A percentile compares a stretch with the other conserved stretches of the same genome.
phyloP scores from a whole-genome alignment of 1,140 invertebrate species.

The Drosophila mayri region DNA sequence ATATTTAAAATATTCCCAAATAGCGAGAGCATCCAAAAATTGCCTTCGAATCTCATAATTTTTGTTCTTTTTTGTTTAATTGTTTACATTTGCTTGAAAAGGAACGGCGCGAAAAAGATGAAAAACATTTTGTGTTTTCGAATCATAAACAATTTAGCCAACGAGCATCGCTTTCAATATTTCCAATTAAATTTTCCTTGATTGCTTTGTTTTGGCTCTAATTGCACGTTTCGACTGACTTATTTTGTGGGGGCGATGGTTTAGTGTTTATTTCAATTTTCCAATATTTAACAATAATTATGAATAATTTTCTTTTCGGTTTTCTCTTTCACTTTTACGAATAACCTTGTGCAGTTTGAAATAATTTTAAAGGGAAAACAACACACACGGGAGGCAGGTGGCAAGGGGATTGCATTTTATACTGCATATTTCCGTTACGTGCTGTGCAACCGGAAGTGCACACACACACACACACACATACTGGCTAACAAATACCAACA shows the following conservation, averaged over 20 bases:
- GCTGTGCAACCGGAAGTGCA: constrained; percentile 62
- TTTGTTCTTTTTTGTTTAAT: constrained; percentile 1
- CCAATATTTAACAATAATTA: constrained; percentile 24
- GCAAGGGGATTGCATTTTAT: constrained; percentile 14
- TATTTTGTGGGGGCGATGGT: constrained; percentile 27
- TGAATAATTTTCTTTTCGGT: neutral
- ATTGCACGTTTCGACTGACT: constrained; percentile 53
- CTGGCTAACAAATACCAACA: constrained; percentile 23
- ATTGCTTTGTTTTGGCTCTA: constrained; percentile 51
- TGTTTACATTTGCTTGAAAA: constrained; percentile 38
- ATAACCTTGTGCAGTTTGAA: constrained; percentile 46
- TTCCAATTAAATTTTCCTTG: constrained; percentile 34
- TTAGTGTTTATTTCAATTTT: constrained; percentile 20
- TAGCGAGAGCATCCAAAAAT: constrained; percentile 8
- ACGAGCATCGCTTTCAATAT: constrained; percentile 44
- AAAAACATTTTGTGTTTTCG: constrained; percentile 43
- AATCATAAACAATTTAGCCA: constrained; percentile 60
- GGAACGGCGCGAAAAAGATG: constrained; percentile 43
- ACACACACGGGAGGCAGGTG: neutral
- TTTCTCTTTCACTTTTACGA: constrained; percentile 40
- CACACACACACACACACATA: constrained; percentile 37
- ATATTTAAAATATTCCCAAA: neutral
- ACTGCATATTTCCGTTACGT: constrained; percentile 53
- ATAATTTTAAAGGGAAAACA: constrained; percentile 5
- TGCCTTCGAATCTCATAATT: neutral